Evolutionary conservation across 2,797 vertebrate species (phyloP), one percentile per base, ranked within the genome.

Genomic region (Aulostomus chinensis): DNA sequence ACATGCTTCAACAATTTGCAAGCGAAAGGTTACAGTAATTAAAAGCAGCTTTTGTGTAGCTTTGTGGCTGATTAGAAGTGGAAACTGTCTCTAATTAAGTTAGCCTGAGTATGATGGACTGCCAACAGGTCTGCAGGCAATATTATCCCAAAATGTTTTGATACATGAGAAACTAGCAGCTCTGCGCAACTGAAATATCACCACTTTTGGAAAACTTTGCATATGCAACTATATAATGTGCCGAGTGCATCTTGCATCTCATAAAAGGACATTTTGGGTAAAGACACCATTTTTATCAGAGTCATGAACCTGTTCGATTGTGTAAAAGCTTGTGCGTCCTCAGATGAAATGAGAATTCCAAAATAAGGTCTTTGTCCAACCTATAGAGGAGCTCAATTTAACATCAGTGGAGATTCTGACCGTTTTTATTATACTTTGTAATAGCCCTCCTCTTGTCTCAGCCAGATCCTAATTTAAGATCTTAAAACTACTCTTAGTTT

Each of bases 41-140:
- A 38, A 64, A 42, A 57, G 36, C 29, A 18, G 51, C 41, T 55
- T 43, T 39, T 13, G 21, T 42, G 32, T 7, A 4, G 18, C 32
- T 53, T 24, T 18, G n/a, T 22, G 20, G 18, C 34, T 42, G 41
- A 74, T 81, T 58, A 56, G 45, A 68, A 33, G 16, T 35, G 40
- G 32, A 51, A 64, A 53, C 11, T 58, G 58, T 51, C 47, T 13
- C 35, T 54, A 50, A 71, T 76, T 58, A 63, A 45, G 29, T 37
- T 39, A 46, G 49, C 26, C 25, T 43, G 59, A 17, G 24, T 15
- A 20, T 13, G 30, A 57, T 18, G 42, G 28, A 21, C 28, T 48
- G 58, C 54, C 51, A n/a, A n/a, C n/a, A 58, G 57, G 50, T 58
- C 49, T 28, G 28, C 26, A 35, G 43, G 47, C 30, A 55, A 38